Evolutionary conservation across 2,888 invertebrate genomes (phyloP).

Genomic region (Metellina segmentata): DNA sequence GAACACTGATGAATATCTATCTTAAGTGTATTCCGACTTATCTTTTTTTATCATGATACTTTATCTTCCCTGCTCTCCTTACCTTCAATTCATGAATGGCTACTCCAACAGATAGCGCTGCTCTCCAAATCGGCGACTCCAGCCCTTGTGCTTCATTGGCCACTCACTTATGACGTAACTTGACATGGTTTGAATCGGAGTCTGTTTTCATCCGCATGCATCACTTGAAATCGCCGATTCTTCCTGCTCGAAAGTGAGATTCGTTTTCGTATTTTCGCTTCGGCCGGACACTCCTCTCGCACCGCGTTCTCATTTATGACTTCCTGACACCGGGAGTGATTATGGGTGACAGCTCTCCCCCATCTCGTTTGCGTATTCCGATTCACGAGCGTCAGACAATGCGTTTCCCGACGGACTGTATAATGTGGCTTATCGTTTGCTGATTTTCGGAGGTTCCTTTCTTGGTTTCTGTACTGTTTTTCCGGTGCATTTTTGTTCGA

Average conservation of each 20-base stretch:
- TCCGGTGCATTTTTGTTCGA: not conserved
- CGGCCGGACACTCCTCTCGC: not conserved
- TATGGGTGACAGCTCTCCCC: not conserved
- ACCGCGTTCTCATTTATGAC: not conserved
- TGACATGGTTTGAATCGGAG: constrained; percentile 65
- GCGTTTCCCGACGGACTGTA: not conserved
- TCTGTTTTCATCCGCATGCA: constrained; percentile 68
- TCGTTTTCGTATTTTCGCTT: not conserved
- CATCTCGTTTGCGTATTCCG: not conserved
- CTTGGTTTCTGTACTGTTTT: not conserved
- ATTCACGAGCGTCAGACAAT: not conserved
- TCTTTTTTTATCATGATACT: no score
- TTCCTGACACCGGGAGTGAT: not conserved
- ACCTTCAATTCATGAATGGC: constrained; percentile 8
- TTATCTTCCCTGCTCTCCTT: not conserved
- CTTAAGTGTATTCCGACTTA: no score
- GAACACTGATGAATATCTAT: no score
- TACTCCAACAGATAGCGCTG: constrained; percentile 56
- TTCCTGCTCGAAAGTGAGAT: not conserved
- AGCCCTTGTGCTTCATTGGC: constrained; percentile 49
- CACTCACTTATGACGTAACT: constrained; percentile 53
- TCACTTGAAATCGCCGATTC: constrained; percentile 32
- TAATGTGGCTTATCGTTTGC: constrained; percentile 2
- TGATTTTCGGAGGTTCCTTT: constrained; percentile 26
- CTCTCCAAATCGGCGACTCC: constrained; percentile 2